phyloP scores from a whole-genome alignment of 2,888 invertebrate species.

The Perdita meconis region DNA sequence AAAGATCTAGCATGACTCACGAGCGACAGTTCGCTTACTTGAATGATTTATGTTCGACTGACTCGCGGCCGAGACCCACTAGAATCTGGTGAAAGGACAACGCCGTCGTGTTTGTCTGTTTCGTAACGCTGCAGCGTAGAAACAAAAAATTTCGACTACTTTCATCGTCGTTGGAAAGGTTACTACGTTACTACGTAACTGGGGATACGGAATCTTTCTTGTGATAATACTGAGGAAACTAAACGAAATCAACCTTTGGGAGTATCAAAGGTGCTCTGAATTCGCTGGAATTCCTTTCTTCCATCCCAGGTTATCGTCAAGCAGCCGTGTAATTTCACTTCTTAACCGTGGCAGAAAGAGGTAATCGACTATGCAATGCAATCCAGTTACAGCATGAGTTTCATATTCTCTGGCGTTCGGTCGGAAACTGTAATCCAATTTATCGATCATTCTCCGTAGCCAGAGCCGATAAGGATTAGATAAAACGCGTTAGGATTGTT shows the following conservation, averaged over 20 bases:
- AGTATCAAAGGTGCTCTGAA: not conserved
- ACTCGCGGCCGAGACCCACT: slow-evolving; percentile 13
- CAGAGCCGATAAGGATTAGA: slow-evolving; percentile 8
- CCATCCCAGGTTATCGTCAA: no score
- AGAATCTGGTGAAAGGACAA: slow-evolving; percentile 54
- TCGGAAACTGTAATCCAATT: not conserved
- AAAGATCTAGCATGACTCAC: slow-evolving; percentile 40
- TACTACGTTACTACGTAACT: not conserved
- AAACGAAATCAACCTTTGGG: not conserved
- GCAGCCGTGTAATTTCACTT: not conserved
- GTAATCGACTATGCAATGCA: not conserved
- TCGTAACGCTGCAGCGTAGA: slow-evolving; percentile 35
- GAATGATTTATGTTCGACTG: slow-evolving; percentile 9
- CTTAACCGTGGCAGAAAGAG: slow-evolving; percentile 24
- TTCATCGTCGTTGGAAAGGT: slow-evolving; percentile 31
- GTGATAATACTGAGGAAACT: not conserved
- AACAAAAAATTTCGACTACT: slow-evolving; percentile 23
- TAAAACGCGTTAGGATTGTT: not conserved
- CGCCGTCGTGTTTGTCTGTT: slow-evolving; percentile 29
- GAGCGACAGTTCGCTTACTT: slow-evolving; percentile 24
- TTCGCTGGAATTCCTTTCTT: slow-evolving; percentile 4
- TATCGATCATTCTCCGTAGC: not conserved
- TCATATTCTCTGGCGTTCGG: not conserved
- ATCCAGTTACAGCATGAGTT: not conserved
- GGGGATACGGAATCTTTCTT: slow-evolving; percentile 11